Evolutionary conservation across 2,797 vertebrate genomes (phyloP).

Genomic region (Xiphophorus birchmanni): DNA sequence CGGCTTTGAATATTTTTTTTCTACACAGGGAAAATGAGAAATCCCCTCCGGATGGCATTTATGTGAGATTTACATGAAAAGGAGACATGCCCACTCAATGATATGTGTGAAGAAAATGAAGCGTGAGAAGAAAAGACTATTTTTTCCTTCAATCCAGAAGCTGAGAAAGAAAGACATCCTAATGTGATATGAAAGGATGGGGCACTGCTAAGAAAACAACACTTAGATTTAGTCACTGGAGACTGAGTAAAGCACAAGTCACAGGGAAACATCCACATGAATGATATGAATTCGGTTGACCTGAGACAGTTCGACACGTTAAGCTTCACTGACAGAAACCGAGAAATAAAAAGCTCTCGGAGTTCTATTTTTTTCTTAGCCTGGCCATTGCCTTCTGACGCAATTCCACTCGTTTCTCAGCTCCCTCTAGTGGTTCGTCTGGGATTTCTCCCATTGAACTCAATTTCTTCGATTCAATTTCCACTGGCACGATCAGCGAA

Average conservation of each 20-base stretch:
- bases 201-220: conserved; percentile 27
- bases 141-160: conserved; percentile 19
- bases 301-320: conserved; percentile 19
- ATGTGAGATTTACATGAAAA: conserved; percentile 16
- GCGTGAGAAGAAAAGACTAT: neutral
- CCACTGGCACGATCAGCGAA: no score
- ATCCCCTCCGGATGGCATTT: conserved; percentile 6
- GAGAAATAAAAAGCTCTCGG: neutral
- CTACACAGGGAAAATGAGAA: conserved; percentile 1
- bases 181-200: conserved; percentile 31
- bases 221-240: conserved; percentile 14
- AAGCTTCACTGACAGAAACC: conserved; percentile 7
- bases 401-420: no score
- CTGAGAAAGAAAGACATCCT: conserved; percentile 23
- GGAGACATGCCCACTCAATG: conserved; percentile 14
- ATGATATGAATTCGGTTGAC: conserved; percentile 14
- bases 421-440: no score
- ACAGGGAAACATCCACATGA: conserved; percentile 17
- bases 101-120: conserved; percentile 10
- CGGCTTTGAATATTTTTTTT: conserved; percentile 3
- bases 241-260: conserved; percentile 18
- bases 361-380: neutral
- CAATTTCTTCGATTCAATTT: no score
- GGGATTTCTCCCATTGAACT: no score
- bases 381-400: no score